Base-by-base conservation (phyloP, 2,888 invertebrate genomes). In the Epinotia nisella region DNA sequence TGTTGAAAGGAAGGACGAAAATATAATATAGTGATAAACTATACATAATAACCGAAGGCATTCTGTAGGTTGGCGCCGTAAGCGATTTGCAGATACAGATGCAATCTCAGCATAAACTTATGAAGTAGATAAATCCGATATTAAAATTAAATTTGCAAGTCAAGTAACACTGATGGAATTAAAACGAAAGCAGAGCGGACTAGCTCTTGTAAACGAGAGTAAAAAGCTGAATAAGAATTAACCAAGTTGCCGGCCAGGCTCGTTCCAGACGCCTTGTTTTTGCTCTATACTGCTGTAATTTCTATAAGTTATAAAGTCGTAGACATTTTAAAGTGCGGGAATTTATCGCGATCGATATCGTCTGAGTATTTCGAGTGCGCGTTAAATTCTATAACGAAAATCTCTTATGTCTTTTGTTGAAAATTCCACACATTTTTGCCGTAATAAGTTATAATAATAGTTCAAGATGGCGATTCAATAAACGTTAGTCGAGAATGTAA, bases 401-500 rank as follows among this genome's bases (percentile, higher is more conserved):
- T 51, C 21, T 62, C 51, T 64, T 67, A 58, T 51, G 39, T 62
- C 58, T 64, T 67, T 17, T 49, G 55, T 55, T n/a, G 21, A 55
- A 61, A 61, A 35, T 60, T 55, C 72, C 24, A 49, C 21, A 62
- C 21, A 68, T 62, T 56, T 67, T 39, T 61, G 24, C 3, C 41
- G 19, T n/a, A 24, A n/a, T 3, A 13, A 21, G 24, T 70, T 56
- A 67, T 72, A 68, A 67, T 62, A 56, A 56, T 67, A 73, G 58
- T 59, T 73, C 51, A 69, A 59, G 56, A 73, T 41, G 67, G 49
- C 49, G 58, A 41, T 69, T 41, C 55, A 21, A 71, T 70, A 85
- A 81, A 81, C 80, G 79, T 82, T 79, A 82, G 82, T 79, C 82
- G 77, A 80, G 76, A 79, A 80, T 80, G 77, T 78, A 78, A 80